phyloP scores from a whole-genome alignment of 2,888 invertebrate genomes.

The Epinotia demarniana region DNA sequence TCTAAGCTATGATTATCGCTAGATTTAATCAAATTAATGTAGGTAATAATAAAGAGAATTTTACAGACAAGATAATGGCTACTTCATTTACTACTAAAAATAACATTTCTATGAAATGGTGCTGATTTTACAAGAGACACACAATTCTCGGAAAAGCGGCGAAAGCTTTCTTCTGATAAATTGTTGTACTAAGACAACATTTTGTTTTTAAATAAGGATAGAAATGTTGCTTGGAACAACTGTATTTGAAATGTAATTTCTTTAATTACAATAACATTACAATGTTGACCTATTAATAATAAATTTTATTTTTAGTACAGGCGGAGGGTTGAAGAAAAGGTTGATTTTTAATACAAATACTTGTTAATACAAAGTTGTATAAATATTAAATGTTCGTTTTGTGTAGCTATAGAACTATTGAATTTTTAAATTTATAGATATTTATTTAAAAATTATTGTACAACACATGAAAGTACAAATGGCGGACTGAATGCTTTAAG shows the following conservation, averaged over 20 bases:
- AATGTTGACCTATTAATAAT: not conserved
- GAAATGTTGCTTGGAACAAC: not conserved
- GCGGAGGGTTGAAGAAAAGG: not conserved
- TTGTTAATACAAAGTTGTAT: no score
- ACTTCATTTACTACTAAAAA: slow-evolving; percentile 5
- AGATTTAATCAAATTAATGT: not conserved
- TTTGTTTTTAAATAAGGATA: slow-evolving; percentile 3
- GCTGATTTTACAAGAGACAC: slow-evolving; percentile 17
- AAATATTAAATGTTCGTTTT: no score
- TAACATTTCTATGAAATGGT: slow-evolving; percentile 1
- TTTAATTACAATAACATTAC: not conserved
- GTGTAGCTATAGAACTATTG: no score
- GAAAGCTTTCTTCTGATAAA: slow-evolving; percentile 7
- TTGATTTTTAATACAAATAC: no score
- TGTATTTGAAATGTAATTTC: not conserved
- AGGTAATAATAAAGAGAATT: not conserved
- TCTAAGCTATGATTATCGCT: not conserved
- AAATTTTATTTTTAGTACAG: not conserved
- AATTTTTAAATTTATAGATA: no score
- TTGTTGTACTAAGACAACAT: slow-evolving; percentile 18
- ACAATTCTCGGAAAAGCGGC: slow-evolving; percentile 12
- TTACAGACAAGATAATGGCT: not conserved
- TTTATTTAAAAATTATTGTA: no score
- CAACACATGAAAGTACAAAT: no score
- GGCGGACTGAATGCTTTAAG: no score